phyloP scores from a whole-genome alignment of 2,888 invertebrate genomes.

The Pandemis heparana region DNA sequence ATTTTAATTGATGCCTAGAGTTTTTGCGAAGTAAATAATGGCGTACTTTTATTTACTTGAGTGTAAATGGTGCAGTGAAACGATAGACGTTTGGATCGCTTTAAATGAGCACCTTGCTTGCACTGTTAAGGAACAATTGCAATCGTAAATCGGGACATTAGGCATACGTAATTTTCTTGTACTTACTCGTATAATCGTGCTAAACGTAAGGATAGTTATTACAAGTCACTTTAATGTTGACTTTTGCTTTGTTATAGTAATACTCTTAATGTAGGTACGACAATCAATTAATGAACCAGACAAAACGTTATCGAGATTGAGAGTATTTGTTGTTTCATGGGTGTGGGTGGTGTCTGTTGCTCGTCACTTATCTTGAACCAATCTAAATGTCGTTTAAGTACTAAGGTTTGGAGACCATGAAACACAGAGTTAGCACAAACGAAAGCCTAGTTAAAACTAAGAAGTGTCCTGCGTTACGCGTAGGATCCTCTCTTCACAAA shows the following conservation, averaged over 20 bases:
- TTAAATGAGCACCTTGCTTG: background rate
- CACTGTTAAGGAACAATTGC: background rate
- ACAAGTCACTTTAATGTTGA: no score
- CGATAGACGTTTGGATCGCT: background rate
- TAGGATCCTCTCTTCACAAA: no score
- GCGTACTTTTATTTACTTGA: slow-evolving; percentile 9
- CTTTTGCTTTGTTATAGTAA: no score
- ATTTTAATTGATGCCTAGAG: slow-evolving; percentile 39
- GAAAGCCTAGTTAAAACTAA: background rate
- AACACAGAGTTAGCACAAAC: no score
- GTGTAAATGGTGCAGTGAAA: background rate
- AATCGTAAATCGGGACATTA: background rate
- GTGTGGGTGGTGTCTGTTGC: no score
- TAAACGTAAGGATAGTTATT: background rate
- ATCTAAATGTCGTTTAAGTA: no score
- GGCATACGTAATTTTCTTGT: background rate
- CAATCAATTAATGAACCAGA: no score
- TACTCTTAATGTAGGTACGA: no score
- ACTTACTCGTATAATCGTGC: background rate
- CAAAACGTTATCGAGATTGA: no score
- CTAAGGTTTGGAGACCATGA: no score
- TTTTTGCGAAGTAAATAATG: slow-evolving; percentile 25
- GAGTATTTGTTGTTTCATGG: no score
- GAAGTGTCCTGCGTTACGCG: background rate
- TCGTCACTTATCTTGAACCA: no score